Percentiles rank a stretch among this genome's conserved stretches.
Evolutionary conservation across 2,797 vertebrate genomes (phyloP).

Genomic region (Rousettus madagascariensis): DNA sequence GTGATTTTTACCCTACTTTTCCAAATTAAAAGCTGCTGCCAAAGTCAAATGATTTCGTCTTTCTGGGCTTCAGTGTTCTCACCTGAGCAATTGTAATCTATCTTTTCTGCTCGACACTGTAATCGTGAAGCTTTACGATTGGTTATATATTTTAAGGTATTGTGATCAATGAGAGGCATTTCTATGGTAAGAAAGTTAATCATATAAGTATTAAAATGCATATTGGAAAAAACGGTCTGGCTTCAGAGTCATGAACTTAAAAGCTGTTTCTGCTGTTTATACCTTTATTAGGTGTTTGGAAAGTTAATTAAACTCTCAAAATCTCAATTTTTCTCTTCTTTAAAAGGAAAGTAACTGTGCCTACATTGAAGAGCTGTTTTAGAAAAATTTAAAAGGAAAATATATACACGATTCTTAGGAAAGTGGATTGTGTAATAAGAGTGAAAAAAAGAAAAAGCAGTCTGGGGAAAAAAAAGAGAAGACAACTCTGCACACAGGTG

Average conservation of each 20-base stretch:
- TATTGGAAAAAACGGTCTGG: background rate
- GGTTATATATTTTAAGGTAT: background rate
- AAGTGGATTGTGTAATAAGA: no score
- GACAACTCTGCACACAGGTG: no score
- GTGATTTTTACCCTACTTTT: background rate
- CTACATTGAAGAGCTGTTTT: no score
- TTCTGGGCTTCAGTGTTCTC: background rate
- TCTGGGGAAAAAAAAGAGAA: no score
- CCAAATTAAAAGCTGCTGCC: background rate
- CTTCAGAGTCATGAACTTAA: background rate
- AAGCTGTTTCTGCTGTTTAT: background rate
- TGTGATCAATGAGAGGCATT: background rate
- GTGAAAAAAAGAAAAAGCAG: no score
- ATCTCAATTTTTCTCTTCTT: no score
- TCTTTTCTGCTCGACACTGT: background rate
- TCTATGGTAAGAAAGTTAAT: background rate
- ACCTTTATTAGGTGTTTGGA: background rate
- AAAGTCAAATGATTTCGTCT: background rate
- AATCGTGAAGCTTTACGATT: background rate
- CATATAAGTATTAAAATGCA: background rate
- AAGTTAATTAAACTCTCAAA: no score
- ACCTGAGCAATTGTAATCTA: background rate
- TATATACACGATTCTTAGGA: no score
- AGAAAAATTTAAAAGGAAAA: no score
- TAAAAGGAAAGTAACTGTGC: no score